Base-by-base conservation (phyloP, 2,797 vertebrate genomes). In the Remorina albescens region DNA sequence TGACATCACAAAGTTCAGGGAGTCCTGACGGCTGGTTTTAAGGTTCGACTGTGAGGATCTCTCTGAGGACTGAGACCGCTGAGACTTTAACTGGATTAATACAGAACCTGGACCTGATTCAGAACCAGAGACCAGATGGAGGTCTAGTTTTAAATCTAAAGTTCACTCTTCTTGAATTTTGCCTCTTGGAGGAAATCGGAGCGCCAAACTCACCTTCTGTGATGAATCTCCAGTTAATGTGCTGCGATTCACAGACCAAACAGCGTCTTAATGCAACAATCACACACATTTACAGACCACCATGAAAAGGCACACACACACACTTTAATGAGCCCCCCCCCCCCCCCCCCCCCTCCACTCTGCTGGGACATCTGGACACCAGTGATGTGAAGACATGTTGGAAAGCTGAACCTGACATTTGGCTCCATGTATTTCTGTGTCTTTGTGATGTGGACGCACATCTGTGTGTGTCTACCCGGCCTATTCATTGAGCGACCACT, bases 391-490 rank as follows among this genome's bases (percentile, higher is more conserved):
- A 30, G 72, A 66, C 63, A 19, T 7, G 5, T 28, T 53, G 28
- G 82, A 78, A 79, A 89, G 57, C 78, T 65, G 76, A 90, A 86
- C 73, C 73, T 86, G 82, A 88, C 73, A 81, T 89, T 86, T 88
- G 77, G 39, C 55, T 79, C 5, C 0, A 50, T 30, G 69, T 88
- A 81, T 83, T 80, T 74, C 61, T 78, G 82, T 81, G 67, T 88
- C 59, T 78, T 76, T 88, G 67, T 87, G 88, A 88, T 91, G 88
- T 91, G 88, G 85, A 90, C 56, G 30, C 79, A 86, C 83, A 90
- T 88, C 67, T 91, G 86, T 77, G 80, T 23, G 71, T 82, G 83
- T 85, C 80, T 82, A 67, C 79, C 74, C 75, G n/a, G 18, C 28
- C 73, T 86, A 86, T 87, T 89, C 86, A 80, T 82, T 84, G 84